Evolutionary conservation across 2,888 invertebrate genomes (phyloP).

Genomic region (Parthenolecanium corni): DNA sequence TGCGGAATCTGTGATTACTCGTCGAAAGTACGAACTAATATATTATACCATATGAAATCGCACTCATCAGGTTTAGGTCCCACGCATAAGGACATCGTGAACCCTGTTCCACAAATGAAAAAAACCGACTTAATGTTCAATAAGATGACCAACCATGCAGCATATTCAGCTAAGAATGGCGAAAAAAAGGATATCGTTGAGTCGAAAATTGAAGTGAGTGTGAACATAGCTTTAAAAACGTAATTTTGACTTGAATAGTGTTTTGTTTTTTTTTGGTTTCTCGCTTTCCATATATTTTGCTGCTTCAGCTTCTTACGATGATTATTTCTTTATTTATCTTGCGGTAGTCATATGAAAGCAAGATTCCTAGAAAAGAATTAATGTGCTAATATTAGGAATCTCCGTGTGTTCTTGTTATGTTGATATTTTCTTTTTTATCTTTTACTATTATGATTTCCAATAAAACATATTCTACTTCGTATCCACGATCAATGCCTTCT

Average conservation of each 20-base stretch:
- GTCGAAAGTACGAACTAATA: slow-evolving; percentile 58
- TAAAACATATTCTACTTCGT: no score
- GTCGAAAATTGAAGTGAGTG: slow-evolving; percentile 18
- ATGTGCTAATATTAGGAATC: no score
- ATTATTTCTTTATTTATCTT: no score
- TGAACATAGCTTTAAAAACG: background rate
- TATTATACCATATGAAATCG: slow-evolving; percentile 55
- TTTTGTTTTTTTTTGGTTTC: background rate
- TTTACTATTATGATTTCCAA: no score
- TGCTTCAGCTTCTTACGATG: background rate
- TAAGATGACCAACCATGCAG: slow-evolving; percentile 71
- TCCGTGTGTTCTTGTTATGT: no score
- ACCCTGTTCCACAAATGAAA: slow-evolving; percentile 68
- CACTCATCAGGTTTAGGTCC: slow-evolving; percentile 43
- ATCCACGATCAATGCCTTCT: no score
- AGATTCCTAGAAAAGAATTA: no score
- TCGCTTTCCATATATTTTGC: no score
- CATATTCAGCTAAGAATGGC: slow-evolving; percentile 35
- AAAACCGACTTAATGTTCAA: slow-evolving; percentile 63
- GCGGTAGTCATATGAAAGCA: no score
- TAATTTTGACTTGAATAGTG: background rate
- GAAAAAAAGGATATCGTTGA: background rate
- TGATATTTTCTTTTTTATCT: no score
- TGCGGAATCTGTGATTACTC: slow-evolving; percentile 57
- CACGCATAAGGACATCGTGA: slow-evolving; percentile 48